phyloP scores from a whole-genome alignment of 2,888 invertebrate species.

The Cryptus viduatorius region DNA sequence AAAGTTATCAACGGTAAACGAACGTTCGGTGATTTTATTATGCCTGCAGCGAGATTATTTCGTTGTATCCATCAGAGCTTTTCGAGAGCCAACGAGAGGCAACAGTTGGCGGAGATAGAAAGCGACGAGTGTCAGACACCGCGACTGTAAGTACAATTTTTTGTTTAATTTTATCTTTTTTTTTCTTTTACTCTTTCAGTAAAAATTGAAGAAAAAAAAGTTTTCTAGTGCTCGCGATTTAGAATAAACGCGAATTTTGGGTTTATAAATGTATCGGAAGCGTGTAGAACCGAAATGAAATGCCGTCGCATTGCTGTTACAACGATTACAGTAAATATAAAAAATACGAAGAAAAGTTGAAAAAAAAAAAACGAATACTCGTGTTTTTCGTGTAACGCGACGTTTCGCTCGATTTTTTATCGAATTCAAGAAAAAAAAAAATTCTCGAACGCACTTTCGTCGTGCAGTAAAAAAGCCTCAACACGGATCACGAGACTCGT shows the following conservation, averaged over 20 bases:
- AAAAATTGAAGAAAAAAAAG: background rate
- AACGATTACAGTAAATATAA: background rate
- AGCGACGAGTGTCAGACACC: background rate
- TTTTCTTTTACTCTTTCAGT: background rate
- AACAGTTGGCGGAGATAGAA: constrained; percentile 18
- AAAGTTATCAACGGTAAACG: background rate
- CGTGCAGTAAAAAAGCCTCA: background rate
- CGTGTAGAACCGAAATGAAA: background rate
- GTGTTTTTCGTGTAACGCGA: background rate
- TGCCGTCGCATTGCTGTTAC: background rate
- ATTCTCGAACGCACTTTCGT: background rate
- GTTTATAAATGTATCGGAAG: background rate
- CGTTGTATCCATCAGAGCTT: background rate
- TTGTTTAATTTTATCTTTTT: background rate
- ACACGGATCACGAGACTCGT: background rate
- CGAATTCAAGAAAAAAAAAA: background rate
- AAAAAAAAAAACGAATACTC: background rate
- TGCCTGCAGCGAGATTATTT: constrained; percentile 5
- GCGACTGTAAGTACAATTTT: constrained; percentile 44
- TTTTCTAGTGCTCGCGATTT: background rate
- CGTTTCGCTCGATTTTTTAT: background rate
- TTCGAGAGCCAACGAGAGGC: constrained; percentile 1
- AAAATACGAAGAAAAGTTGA: background rate
- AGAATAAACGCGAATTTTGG: background rate
- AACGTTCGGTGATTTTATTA: constrained; percentile 24